phyloP scores from a whole-genome alignment of 2,113 vertebrate genomes.

The Pipa parva region DNA sequence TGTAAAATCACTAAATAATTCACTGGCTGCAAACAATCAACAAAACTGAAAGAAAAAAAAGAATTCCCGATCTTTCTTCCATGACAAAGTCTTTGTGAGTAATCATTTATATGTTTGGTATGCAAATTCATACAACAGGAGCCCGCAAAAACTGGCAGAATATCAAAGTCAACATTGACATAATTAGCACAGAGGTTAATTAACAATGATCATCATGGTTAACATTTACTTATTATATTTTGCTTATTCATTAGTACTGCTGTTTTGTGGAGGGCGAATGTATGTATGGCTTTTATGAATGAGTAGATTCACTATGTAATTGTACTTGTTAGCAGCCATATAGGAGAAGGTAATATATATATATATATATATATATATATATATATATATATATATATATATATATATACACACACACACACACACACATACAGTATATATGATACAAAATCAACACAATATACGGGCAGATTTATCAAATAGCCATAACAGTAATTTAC shows the following conservation, averaged over 20 bases:
- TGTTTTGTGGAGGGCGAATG: too few species aligned
- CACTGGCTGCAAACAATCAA: constrained; percentile 11
- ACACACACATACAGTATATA: too few species aligned
- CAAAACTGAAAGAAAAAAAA: constrained; percentile 20
- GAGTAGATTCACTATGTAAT: too few species aligned
- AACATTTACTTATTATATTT: constrained; percentile 14
- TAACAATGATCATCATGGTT: constrained; percentile 20
- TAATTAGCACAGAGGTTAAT: constrained; percentile 40
- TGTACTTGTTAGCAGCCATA: too few species aligned
- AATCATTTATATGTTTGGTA: constrained; percentile 15
- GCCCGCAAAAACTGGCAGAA: constrained; percentile 10
- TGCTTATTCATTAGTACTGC: constrained; percentile 10
- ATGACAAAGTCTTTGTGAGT: neutral
- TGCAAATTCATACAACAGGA: constrained; percentile 20
- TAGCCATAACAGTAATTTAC: too few species aligned
- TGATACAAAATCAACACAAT: too few species aligned
- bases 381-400: too few species aligned
- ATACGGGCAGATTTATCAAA: too few species aligned
- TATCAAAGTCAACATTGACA: constrained; percentile 32
- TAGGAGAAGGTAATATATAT: too few species aligned
- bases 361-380: too few species aligned
- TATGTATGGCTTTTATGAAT: too few species aligned
- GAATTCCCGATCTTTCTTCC: neutral
- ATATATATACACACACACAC: too few species aligned
- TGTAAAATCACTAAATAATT: constrained; percentile 1